Evolutionary conservation across 2,113 vertebrate species (phyloP), one percentile per base, ranked within the genome.

Genomic region (Chunga burmeisteri): DNA sequence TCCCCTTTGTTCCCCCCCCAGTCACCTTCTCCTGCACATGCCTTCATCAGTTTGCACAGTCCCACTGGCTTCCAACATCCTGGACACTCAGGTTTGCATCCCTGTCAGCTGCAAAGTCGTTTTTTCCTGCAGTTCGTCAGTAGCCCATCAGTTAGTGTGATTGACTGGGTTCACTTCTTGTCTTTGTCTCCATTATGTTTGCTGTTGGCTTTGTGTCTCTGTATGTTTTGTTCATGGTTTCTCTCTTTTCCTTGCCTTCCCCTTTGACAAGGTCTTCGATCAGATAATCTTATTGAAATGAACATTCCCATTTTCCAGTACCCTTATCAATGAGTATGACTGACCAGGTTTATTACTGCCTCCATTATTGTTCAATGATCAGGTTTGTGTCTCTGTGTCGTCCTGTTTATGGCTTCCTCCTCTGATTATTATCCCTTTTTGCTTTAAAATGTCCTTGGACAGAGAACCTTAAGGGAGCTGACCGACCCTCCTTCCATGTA

Each of bases 1-100:
- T 80, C 7, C 5, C 12, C 7, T 63, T 86, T 72, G 34, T n/a
- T 80, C 9, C 4, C 88, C 16, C 34, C 34, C 9, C 9, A 38
- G 5, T 21, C 2, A 1, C 10, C 36, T 91, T 84, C 32, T 62
- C 3, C 22, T 59, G 2, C 11, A 14, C 36, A 40, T 21, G 16
- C 11, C 4, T 85, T 6, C 15, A 29, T 50, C 27, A 36, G 10
- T 90, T 77, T 61, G 4, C 22, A 40, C 10, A 88, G 34, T 78
- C 6, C 6, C 53, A 21, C 9, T 32, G 22, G 4, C 2, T 2
- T 12, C 2, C 32, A 92, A 0, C 2, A 17, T 56, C 8, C 23
- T 67, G 38, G 7, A 56, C 25, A 5, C 23, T 67, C 13, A 29
- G 7, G 11, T 44, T 65, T 85, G 20, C 16, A 61, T 13, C 4